Percentiles rank a stretch among this genome's conserved stretches.
phyloP scores from a whole-genome alignment of 2,113 vertebrate species.

The Pollimyrus isidori region DNA sequence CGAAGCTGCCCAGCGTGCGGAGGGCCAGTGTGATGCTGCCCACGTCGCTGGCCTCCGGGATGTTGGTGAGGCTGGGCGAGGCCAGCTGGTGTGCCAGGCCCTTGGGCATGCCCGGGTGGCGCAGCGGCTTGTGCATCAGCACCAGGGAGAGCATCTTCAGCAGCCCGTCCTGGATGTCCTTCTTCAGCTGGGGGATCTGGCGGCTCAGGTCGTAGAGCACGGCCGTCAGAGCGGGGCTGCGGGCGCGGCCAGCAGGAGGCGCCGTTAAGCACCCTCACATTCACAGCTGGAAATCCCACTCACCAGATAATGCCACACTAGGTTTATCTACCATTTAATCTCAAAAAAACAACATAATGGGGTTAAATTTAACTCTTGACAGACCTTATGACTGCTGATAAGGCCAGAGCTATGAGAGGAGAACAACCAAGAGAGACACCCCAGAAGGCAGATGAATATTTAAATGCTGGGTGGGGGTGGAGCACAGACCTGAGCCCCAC shows the following conservation, averaged over 20 bases:
- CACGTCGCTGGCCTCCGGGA: constrained; percentile 89
- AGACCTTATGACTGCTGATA: background rate
- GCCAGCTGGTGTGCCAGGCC: constrained; percentile 89
- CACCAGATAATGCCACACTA: background rate
- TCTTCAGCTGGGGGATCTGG: constrained; percentile 95
- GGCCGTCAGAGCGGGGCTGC: constrained; percentile 89
- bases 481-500: constrained; percentile 83
- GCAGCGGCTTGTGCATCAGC: constrained; percentile 93
- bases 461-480: background rate
- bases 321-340: background rate
- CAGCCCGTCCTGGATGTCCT: constrained; percentile 95
- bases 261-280: background rate
- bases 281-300: background rate
- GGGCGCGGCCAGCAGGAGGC: background rate
- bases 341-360: background rate
- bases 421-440: background rate
- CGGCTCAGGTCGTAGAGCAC: constrained; percentile 95
- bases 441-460: too few species aligned
- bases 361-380: background rate
- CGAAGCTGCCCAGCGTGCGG: constrained; percentile 91
- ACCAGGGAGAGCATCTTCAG: constrained; percentile 97
- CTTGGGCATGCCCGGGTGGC: constrained; percentile 96
- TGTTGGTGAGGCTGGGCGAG: constrained; percentile 90
- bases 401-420: background rate
- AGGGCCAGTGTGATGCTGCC: constrained; percentile 94